Percentiles rank a stretch among this genome's conserved stretches.
These are phyloP conservation scores for Rhinophrynus dorsalis DNA, from an alignment of 2,797 vertebrate genomes.

Conservation along the genomic window DNA sequence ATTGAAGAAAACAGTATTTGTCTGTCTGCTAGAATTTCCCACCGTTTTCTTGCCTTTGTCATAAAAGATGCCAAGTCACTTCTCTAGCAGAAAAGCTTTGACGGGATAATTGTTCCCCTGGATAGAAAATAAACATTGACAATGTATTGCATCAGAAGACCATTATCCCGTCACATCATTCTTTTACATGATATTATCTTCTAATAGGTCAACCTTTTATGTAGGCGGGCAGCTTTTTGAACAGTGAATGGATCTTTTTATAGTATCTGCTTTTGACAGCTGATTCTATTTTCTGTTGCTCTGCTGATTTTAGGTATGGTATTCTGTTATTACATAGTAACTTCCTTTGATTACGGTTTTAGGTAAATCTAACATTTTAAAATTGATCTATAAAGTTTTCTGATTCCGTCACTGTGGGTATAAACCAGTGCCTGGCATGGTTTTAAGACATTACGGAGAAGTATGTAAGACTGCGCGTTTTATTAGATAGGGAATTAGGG, in stretches of 20 bases:
- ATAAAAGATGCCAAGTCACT: not conserved
- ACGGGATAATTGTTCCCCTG: slow-evolving; percentile 8
- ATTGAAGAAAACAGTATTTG: not conserved
- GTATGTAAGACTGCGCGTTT: no score
- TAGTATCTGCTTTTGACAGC: not conserved
- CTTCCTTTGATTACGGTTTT: not conserved
- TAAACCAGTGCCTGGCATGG: no score
- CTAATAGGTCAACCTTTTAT: slow-evolving; percentile 15
- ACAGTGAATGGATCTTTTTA: not conserved
- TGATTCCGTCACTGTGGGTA: no score
- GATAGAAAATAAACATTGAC: not conserved
- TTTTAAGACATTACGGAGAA: no score
- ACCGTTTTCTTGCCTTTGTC: not conserved
- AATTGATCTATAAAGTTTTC: not conserved
- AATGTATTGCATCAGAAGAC: not conserved
- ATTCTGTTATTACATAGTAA: not conserved
- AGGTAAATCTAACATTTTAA: not conserved
- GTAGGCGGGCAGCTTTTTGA: not conserved
- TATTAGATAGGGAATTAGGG: no score
- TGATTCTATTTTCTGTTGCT: not conserved
- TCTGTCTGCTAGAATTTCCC: not conserved
- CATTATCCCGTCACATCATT: slow-evolving; percentile 7
- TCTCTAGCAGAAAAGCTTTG: not conserved
- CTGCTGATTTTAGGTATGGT: not conserved
- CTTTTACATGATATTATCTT: not conserved